A percentile compares a stretch with the other conserved stretches of the same genome.
Conservation (phyloP, 2,113 vertebrate species). For the Ramphastos sulfuratus region DNA sequence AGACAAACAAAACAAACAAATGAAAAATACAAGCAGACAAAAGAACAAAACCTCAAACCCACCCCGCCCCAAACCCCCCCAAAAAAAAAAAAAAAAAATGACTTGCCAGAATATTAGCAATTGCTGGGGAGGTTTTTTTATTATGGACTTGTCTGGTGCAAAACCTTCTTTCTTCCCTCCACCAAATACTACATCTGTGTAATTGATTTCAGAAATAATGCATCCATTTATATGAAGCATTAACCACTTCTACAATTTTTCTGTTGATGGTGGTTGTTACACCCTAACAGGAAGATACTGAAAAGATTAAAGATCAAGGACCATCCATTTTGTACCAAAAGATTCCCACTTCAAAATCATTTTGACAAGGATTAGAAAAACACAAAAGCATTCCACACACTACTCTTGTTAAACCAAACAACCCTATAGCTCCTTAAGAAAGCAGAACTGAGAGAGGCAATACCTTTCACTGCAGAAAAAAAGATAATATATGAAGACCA, state of each 20-base stretch:
- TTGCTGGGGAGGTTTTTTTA: background rate
- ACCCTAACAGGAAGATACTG: background rate
- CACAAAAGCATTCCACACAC: background rate
- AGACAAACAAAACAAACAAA: no score
- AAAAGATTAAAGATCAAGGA: background rate
- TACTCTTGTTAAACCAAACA: background rate
- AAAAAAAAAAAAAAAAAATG: background rate
- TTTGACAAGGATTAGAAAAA: background rate
- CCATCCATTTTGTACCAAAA: background rate
- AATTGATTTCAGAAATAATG: background rate
- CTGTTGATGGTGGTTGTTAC: background rate
- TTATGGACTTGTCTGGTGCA: background rate
- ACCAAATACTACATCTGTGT: background rate
- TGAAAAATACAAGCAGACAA: no score
- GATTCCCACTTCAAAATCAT: background rate
- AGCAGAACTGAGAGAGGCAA: background rate
- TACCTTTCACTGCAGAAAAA: background rate
- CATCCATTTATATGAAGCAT: background rate
- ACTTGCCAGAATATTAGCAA: background rate
- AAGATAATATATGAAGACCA: slow-evolving; percentile 1
- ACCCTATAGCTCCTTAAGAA: background rate
- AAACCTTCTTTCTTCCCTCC: background rate
- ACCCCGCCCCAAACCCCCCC: no score
- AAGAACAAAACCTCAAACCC: background rate
- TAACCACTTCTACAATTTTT: background rate